Percentiles rank a stretch among this genome's conserved stretches.
Conservation (phyloP, 2,113 vertebrate species). For the Tetraodon nigroviridis region DNA sequence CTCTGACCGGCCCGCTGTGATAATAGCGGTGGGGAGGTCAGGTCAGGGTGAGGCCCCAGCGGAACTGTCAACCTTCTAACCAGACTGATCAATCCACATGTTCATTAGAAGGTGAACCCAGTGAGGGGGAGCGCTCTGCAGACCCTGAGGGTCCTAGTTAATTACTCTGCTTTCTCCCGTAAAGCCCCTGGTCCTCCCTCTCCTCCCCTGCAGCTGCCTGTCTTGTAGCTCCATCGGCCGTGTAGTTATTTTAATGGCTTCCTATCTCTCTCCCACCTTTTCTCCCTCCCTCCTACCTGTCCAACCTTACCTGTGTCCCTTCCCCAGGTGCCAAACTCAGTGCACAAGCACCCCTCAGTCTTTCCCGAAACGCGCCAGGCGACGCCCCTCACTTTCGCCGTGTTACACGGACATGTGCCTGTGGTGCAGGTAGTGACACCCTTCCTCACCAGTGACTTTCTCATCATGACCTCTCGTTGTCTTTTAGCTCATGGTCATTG, state of each 20-base stretch:
- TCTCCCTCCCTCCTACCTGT: slow-evolving; percentile 39
- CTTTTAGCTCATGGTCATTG: slow-evolving; percentile 52
- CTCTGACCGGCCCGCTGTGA: neutral
- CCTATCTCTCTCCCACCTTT: slow-evolving; percentile 55
- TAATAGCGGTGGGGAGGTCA: slow-evolving; percentile 7
- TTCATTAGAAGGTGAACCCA: slow-evolving; percentile 46
- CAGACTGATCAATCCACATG: slow-evolving; percentile 50
- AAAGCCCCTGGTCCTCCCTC: slow-evolving; percentile 21
- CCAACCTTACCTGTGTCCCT: slow-evolving; percentile 58
- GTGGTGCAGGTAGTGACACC: slow-evolving; percentile 91
- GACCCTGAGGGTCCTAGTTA: slow-evolving; percentile 50
- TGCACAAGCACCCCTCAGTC: slow-evolving; percentile 98
- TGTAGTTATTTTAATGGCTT: slow-evolving; percentile 61
- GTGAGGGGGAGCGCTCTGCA: slow-evolving; percentile 39
- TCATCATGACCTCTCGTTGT: slow-evolving; percentile 53
- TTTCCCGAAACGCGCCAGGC: slow-evolving; percentile 97
- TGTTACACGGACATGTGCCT: slow-evolving; percentile 98
- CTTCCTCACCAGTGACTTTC: slow-evolving; percentile 56
- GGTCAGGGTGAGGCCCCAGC: slow-evolving; percentile 31
- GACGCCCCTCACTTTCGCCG: slow-evolving; percentile 98
- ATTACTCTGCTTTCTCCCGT: slow-evolving; percentile 44
- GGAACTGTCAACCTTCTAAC: slow-evolving; percentile 33
- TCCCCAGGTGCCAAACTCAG: slow-evolving; percentile 97
- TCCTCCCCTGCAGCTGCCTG: slow-evolving; percentile 40
- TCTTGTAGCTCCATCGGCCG: slow-evolving; percentile 35